These are phyloP conservation scores for Protosalanx chinensis DNA, from an alignment of 2,797 vertebrate genomes.

Conservation along the genomic window DNA sequence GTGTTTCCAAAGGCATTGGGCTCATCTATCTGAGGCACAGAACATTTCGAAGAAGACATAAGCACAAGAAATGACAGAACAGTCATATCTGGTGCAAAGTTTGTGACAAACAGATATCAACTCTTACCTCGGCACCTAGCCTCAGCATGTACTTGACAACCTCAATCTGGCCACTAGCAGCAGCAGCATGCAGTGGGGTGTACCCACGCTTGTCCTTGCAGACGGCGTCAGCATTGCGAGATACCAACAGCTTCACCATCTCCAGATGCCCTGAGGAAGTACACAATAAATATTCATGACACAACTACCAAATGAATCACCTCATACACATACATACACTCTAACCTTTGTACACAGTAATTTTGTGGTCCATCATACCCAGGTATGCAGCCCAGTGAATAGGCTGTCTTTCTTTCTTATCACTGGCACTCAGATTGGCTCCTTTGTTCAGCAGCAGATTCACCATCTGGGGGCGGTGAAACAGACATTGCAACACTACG, in stretches of 20 bases:
- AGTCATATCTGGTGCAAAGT: background rate
- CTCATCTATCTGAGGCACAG: slow-evolving; percentile 75
- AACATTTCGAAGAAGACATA: background rate
- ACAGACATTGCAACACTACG: background rate
- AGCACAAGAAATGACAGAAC: background rate
- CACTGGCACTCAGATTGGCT: slow-evolving; percentile 78
- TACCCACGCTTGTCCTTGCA: slow-evolving; percentile 84
- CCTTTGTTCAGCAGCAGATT: slow-evolving; percentile 82
- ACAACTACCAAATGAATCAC: background rate
- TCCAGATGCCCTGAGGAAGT: slow-evolving; percentile 77
- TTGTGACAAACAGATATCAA: background rate
- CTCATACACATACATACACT: background rate
- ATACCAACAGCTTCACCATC: slow-evolving; percentile 81
- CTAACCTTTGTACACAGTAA: too few relatives aligned
- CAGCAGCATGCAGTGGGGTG: slow-evolving; percentile 80
- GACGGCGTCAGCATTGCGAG: slow-evolving; percentile 74
- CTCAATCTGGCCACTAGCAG: slow-evolving; percentile 81
- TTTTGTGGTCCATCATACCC: slow-evolving; percentile 58
- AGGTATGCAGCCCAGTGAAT: slow-evolving; percentile 84
- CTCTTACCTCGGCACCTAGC: slow-evolving; percentile 77
- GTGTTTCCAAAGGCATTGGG: slow-evolving; percentile 82
- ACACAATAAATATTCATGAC: background rate
- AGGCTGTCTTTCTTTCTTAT: slow-evolving; percentile 84
- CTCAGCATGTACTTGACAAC: slow-evolving; percentile 80
- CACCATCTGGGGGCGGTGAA: slow-evolving; percentile 70